Percentiles rank a stretch among this genome's conserved stretches.
These are phyloP conservation scores for Diceros bicornis DNA, from an alignment of 2,797 vertebrate species.

Conservation along the genomic window DNA sequence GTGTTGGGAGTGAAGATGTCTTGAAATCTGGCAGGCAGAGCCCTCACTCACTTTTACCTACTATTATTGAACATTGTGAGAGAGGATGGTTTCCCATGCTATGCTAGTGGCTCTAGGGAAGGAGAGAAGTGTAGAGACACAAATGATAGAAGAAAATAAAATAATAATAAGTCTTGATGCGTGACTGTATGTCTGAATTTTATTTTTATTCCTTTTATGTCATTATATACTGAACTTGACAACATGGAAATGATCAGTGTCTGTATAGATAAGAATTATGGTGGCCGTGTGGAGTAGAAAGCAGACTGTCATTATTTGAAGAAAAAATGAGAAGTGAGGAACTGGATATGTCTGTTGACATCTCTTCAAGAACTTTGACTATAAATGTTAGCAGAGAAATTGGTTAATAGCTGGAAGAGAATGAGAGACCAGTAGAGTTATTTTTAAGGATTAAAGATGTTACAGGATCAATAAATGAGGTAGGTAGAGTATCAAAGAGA, in stretches of 20 bases:
- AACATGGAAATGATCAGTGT: neutral
- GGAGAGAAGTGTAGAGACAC: neutral
- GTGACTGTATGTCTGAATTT: neutral
- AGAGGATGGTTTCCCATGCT: rapidly evolving
- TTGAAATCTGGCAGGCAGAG: neutral
- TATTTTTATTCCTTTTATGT: neutral
- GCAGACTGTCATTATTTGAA: neutral
- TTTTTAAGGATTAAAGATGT: neutral
- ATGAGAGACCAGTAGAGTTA: neutral
- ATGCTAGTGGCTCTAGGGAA: neutral
- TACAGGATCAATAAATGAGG: neutral
- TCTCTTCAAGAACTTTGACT: neutral
- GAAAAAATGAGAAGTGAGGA: neutral
- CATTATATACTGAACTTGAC: neutral
- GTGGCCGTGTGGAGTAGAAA: neutral
- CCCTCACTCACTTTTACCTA: neutral
- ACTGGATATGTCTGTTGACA: neutral
- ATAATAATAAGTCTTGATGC: neutral
- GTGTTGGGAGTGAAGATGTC: too few species aligned
- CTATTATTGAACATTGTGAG: neutral
- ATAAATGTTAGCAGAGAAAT: neutral
- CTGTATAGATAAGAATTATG: neutral
- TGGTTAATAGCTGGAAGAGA: neutral
- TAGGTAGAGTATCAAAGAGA: neutral
- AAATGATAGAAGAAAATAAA: neutral